Evolutionary conservation across 2,797 vertebrate species (phyloP).

Genomic region (Ceryle rudis): DNA sequence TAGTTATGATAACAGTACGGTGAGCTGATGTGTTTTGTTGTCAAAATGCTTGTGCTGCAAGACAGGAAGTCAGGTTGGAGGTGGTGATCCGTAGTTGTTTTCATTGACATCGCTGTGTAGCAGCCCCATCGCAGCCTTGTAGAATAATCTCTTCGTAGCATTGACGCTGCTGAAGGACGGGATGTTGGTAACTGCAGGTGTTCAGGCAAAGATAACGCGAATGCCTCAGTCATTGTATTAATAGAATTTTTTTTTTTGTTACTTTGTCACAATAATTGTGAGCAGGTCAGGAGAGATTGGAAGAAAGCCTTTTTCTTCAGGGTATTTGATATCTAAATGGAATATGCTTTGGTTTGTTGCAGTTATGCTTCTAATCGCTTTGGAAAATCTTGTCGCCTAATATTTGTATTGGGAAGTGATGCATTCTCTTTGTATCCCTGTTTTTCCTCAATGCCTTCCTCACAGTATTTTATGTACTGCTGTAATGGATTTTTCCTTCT

Average conservation of each 20-base stretch:
- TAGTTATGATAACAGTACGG: neutral
- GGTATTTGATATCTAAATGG: neutral
- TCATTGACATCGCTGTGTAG: accelerated
- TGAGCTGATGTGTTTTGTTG: neutral
- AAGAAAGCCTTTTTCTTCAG: neutral
- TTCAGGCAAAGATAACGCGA: neutral
- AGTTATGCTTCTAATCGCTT: neutral
- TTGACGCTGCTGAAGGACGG: neutral
- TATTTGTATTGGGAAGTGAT: neutral
- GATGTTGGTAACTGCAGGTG: neutral
- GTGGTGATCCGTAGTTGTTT: neutral
- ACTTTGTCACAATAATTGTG: neutral
- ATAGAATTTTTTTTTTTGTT: neutral
- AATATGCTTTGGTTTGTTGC: neutral
- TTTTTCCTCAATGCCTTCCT: neutral
- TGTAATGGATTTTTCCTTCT: neutral
- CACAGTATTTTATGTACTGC: neutral
- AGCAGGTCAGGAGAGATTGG: neutral
- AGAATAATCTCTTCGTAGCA: neutral
- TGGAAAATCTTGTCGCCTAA: neutral
- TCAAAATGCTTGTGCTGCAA: neutral
- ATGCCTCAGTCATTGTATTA: neutral
- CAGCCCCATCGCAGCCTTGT: neutral
- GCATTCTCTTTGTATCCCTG: neutral
- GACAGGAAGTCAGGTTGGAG: accelerated